Percentiles rank a stretch among this genome's conserved stretches.
Conservation (phyloP, 1,140 invertebrate species). For the Drosophila willistoni region DNA sequence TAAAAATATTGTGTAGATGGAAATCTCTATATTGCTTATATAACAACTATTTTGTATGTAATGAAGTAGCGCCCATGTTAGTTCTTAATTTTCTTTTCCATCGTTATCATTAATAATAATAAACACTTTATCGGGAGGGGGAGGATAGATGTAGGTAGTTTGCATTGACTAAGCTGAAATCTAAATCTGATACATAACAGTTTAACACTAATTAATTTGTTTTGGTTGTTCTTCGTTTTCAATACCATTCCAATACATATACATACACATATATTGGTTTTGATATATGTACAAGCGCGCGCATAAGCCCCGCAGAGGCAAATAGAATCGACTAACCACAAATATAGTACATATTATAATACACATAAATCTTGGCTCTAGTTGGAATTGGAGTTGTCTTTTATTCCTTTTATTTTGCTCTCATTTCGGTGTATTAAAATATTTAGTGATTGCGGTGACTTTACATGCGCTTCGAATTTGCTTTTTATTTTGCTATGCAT, state of each 20-base stretch:
- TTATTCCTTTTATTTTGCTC: slow-evolving; percentile 18
- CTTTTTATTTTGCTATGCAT: slow-evolving; percentile 69
- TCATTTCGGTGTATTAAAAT: slow-evolving; percentile 16
- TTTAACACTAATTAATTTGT: slow-evolving; percentile 31
- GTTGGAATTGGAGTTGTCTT: background rate
- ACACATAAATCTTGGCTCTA: slow-evolving; percentile 8
- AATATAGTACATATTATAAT: slow-evolving; percentile 9
- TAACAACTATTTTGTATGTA: slow-evolving; percentile 24
- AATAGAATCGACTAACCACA: slow-evolving; percentile 6
- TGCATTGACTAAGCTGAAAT: slow-evolving; percentile 34
- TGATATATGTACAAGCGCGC: background rate
- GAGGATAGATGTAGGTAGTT: slow-evolving; percentile 4
- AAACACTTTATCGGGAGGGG: slow-evolving; percentile 20
- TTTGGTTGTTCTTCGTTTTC: slow-evolving; percentile 20
- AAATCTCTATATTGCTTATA: slow-evolving; percentile 2
- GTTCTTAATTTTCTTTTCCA: slow-evolving; percentile 6
- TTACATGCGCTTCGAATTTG: slow-evolving; percentile 11
- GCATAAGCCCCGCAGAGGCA: background rate
- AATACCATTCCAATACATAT: slow-evolving; percentile 22
- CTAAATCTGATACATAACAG: slow-evolving; percentile 30
- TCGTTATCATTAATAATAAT: slow-evolving; percentile 19
- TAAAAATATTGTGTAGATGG: background rate
- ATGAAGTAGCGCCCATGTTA: slow-evolving; percentile 29
- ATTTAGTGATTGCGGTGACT: slow-evolving; percentile 16
- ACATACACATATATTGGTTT: slow-evolving; percentile 18